Base-by-base conservation (phyloP, 2,113 vertebrate species). In the Eleginops maclovinus region DNA sequence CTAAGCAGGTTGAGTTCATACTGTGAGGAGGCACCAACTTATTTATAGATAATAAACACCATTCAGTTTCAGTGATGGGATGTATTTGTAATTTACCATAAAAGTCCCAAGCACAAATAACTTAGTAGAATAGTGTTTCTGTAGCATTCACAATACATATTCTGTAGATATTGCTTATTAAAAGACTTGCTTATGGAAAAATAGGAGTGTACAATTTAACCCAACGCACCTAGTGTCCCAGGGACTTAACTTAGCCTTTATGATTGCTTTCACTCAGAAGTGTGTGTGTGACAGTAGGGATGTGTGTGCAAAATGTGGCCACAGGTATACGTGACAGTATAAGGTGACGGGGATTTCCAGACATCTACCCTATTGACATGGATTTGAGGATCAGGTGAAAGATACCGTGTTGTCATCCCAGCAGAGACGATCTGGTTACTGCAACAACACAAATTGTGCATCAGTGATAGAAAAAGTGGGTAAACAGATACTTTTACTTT, bases 261-360 rank as follows among this genome's bases (percentile, higher is more conserved):
- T 15, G n/a, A 12, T 1, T 28, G 14, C 19, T 41, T 55, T 62
- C 31, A 44, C 4, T 54, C 17, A 67, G 50, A 55, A 10, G 28
- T 21, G 21, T 64, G 36, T 64, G 36, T 61, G 60, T 67, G 40
- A 67, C 67, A 56, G 55, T 56, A 44, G 60, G 50, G 63, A 70
- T 79, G 43, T 53, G 49, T 51, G 26, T 73, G 14, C 22, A 63
- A 44, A 62, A 76, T 64, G 76, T 72, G 70, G 64, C 58, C 47
- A 5, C 70, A 77, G 78, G 81, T 89, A 67, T 90, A 68, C 40
- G n/a, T 86, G 83, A 87, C 88, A 67, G 74, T 53, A 26, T 43
- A 15, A 36, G 43, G 59, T 87, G 87, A 87, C 50, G 91, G 91
- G 92, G 85, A 88, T 94, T 93, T 93, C 91, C 91, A 92, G 53